Evolutionary conservation across 2,113 vertebrate species (phyloP).

Genomic region (Hyperopisus bebe): DNA sequence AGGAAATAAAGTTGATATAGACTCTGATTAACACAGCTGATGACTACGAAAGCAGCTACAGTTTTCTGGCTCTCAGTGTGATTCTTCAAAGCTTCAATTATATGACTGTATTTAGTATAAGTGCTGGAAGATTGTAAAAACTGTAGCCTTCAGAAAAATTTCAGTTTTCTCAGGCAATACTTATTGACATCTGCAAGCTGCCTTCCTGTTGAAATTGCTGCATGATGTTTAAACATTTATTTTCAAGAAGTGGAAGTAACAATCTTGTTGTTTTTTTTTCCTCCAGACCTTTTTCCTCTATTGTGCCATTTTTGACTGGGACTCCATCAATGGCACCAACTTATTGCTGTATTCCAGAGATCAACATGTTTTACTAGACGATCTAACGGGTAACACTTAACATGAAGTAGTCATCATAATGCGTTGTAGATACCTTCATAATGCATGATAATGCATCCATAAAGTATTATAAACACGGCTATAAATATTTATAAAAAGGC

Average conservation of each 20-base stretch:
- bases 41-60: not conserved
- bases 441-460: too few relatives aligned
- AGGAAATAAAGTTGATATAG: not conserved
- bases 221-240: slow-evolving; percentile 14
- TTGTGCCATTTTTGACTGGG: not conserved
- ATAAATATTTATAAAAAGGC: too few relatives aligned
- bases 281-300: not conserved
- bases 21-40: not conserved
- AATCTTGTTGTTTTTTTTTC: slow-evolving; percentile 8
- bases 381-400: too few relatives aligned
- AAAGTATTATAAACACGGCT: too few relatives aligned
- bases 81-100: not conserved
- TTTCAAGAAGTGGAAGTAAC: slow-evolving; percentile 41
- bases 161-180: not conserved
- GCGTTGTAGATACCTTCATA: too few relatives aligned
- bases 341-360: not conserved
- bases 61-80: not conserved
- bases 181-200: not conserved
- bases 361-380: not conserved
- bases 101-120: not conserved
- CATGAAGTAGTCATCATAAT: too few relatives aligned
- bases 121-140: not conserved
- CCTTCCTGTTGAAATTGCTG: not conserved
- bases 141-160: not conserved
- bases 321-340: not conserved